Percentiles rank a stretch among this genome's conserved stretches.
Evolutionary conservation across 2,113 vertebrate genomes (phyloP).

Genomic region (Nycticebus coucang): DNA sequence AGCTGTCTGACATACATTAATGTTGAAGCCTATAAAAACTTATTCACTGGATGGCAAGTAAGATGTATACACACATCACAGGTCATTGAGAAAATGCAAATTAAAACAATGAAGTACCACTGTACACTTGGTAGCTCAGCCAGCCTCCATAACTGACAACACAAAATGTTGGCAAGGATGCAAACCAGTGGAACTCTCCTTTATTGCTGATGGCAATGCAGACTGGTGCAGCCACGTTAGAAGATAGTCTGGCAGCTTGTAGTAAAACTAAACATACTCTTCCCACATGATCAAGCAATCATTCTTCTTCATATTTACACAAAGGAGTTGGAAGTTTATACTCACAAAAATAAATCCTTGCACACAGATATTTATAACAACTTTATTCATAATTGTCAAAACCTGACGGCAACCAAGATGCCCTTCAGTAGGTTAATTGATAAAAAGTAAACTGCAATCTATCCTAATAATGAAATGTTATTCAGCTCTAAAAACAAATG

Average conservation of each 20-base stretch:
- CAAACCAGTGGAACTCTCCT: not conserved
- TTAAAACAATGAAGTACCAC: not conserved
- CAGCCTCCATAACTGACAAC: not conserved
- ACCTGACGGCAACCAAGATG: not conserved
- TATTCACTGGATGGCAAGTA: not conserved
- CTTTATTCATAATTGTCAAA: not conserved
- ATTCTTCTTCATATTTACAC: not conserved
- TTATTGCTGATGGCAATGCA: not conserved
- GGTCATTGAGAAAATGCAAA: not conserved
- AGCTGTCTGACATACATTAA: not conserved
- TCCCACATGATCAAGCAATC: too few species aligned
- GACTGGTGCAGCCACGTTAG: not conserved
- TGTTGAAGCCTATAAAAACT: not conserved
- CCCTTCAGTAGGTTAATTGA: not conserved
- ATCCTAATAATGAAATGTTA: not conserved
- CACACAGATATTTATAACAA: not conserved
- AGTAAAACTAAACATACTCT: not conserved
- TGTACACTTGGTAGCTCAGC: not conserved
- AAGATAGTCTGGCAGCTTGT: not conserved
- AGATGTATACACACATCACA: not conserved
- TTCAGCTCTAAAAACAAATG: not conserved
- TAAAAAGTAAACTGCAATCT: not conserved
- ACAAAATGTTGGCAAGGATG: not conserved
- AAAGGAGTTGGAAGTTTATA: not conserved
- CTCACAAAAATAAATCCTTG: not conserved